Percentiles rank a stretch among this genome's conserved stretches.
Evolutionary conservation across 1,140 invertebrate species (phyloP).

Genomic region (Cardiocondyla obscurior): DNA sequence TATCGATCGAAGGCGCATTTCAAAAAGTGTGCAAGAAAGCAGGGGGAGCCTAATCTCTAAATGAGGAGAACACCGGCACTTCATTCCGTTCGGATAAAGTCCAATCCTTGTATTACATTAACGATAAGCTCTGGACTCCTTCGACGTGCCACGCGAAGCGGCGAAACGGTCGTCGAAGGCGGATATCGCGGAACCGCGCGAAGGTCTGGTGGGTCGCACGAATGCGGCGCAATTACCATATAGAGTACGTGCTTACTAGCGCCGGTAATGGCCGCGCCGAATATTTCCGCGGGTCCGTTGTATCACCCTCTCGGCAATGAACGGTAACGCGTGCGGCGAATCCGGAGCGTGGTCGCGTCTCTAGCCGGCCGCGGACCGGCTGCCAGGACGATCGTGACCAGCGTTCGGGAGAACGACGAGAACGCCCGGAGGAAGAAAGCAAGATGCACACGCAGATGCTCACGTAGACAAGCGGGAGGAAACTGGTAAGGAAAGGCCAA

Average conservation of each 20-base stretch:
- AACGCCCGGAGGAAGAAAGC: neutral
- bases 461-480: conserved; percentile 10
- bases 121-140: conserved; percentile 5
- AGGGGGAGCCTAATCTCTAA: neutral
- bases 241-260: conserved; percentile 47
- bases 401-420: conserved; percentile 52
- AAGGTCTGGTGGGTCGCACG: conserved; percentile 14
- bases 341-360: conserved; percentile 40
- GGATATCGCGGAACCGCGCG: conserved; percentile 32
- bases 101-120: conserved; percentile 21
- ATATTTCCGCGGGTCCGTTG: conserved; percentile 51
- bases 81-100: neutral
- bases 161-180: conserved; percentile 34
- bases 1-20: neutral
- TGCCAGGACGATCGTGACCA: conserved; percentile 67
- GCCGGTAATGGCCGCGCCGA: conserved; percentile 19
- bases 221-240: conserved; percentile 50
- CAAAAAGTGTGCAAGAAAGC: neutral
- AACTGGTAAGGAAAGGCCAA: neutral
- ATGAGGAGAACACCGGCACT: neutral
- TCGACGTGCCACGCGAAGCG: neutral
- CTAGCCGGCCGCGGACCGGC: conserved; percentile 39
- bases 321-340: conserved; percentile 50
- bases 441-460: no score
- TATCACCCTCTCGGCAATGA: conserved; percentile 44